phyloP scores from a whole-genome alignment of 2,797 vertebrate genomes.

The Eidolon dupreanum region DNA sequence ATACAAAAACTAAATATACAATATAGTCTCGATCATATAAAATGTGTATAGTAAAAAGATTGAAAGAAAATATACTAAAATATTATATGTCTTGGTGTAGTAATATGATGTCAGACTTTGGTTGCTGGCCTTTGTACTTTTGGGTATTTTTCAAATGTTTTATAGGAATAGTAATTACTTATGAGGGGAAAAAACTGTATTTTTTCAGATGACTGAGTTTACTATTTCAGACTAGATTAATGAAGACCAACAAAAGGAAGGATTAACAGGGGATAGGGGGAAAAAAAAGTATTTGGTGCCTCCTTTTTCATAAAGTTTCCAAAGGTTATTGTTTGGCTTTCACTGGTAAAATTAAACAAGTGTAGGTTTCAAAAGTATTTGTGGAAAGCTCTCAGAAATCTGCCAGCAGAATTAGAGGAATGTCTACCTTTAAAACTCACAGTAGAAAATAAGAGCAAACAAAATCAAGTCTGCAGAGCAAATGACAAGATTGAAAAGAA shows the following conservation, averaged over 20 bases:
- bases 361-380: constrained; percentile 25
- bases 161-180: constrained; percentile 30
- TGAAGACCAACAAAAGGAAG: constrained; percentile 15
- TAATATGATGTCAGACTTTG: constrained; percentile 32
- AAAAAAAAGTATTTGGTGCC: background rate
- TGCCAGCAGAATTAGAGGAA: constrained; percentile 38
- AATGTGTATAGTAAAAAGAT: background rate
- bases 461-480: constrained; percentile 14
- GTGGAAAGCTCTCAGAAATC: background rate
- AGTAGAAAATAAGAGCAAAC: constrained; percentile 18
- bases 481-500: constrained; percentile 43
- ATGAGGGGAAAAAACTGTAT: background rate
- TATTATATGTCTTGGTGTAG: background rate
- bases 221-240: constrained; percentile 34
- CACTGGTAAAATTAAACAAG: constrained; percentile 40
- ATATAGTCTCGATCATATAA: background rate
- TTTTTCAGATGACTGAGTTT: constrained; percentile 33
- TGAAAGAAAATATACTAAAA: background rate
- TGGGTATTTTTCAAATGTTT: constrained; percentile 22
- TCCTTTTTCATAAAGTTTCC: background rate
- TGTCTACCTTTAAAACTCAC: constrained; percentile 21
- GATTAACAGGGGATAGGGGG: background rate
- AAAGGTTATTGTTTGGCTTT: constrained; percentile 48
- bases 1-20: background rate
- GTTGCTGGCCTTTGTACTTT: constrained; percentile 40